These are phyloP conservation scores for Plectus sambesii DNA, from an alignment of 1,140 invertebrate genomes.

Conservation along the genomic window DNA sequence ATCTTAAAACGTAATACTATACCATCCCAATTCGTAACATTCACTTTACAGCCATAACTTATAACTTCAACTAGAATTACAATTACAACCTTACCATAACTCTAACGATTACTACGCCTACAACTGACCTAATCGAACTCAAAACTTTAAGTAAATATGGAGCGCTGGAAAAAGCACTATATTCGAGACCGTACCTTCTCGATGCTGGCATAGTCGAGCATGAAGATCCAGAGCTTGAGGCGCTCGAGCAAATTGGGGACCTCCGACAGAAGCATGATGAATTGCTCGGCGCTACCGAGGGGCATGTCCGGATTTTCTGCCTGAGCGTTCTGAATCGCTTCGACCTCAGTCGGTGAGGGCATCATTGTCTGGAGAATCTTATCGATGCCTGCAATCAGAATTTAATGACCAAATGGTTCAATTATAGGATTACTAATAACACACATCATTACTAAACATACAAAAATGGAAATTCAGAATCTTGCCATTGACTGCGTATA, in stretches of 20 bases:
- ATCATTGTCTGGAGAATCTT: conserved; percentile 89
- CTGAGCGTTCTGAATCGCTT: conserved; percentile 88
- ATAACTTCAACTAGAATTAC: no score
- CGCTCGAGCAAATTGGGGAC: conserved; percentile 87
- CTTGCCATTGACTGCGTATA: not conserved
- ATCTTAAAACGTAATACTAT: no score
- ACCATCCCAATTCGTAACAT: no score
- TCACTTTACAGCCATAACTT: no score
- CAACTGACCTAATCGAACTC: not conserved
- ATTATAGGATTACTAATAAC: conserved; percentile 1
- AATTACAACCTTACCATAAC: not conserved
- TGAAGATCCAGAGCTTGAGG: conserved; percentile 93
- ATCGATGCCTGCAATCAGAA: conserved; percentile 50
- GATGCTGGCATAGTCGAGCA: conserved; percentile 89
- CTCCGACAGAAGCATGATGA: conserved; percentile 82
- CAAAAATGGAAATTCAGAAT: no score
- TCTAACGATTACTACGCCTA: conserved; percentile 10
- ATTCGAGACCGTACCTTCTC: conserved; percentile 72
- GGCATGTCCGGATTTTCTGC: conserved; percentile 83
- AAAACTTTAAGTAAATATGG: not conserved
- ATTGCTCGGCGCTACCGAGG: conserved; percentile 91
- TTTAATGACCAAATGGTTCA: not conserved
- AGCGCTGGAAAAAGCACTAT: conserved; percentile 20
- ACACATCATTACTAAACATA: not conserved
- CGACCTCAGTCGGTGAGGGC: conserved; percentile 88